These are phyloP conservation scores for Macrophya alboannulata DNA, from an alignment of 2,888 invertebrate species.

Conservation along the genomic window DNA sequence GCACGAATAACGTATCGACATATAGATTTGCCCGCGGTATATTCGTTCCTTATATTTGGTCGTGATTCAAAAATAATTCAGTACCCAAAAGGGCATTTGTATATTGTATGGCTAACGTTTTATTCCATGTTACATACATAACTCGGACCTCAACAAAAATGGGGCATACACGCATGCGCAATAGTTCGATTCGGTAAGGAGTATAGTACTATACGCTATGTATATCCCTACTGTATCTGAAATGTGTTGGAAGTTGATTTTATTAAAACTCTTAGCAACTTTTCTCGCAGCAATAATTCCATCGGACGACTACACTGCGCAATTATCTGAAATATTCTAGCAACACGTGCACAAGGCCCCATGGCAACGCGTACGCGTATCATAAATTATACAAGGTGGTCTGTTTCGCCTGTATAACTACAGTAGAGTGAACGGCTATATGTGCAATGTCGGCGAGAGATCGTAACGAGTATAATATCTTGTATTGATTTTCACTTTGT, in stretches of 20 bases:
- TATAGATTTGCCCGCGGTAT: background rate
- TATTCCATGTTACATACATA: background rate
- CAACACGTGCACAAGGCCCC: background rate
- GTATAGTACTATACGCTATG: constrained; percentile 21
- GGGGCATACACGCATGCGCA: constrained; percentile 51
- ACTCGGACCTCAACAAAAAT: constrained; percentile 48
- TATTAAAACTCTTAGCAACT: background rate
- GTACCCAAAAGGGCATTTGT: constrained; percentile 43
- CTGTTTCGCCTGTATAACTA: background rate
- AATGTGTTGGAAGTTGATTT: constrained; percentile 23
- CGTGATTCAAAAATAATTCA: background rate
- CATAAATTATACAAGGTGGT: background rate
- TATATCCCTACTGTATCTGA: constrained; percentile 18
- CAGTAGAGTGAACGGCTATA: background rate
- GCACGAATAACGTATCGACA: background rate
- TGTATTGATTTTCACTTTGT: constrained; percentile 8
- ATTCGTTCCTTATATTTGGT: background rate
- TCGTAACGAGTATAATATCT: background rate
- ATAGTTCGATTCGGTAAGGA: constrained; percentile 14
- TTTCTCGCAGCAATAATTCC: constrained; percentile 4
- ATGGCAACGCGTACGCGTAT: background rate
- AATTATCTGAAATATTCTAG: background rate
- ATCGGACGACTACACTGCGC: no score
- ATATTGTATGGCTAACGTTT: constrained; percentile 6
- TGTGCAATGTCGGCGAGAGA: constrained; percentile 19